A percentile compares a stretch with the other conserved stretches of the same genome.
Conservation (phyloP, 2,113 vertebrate species). For the Pachycephala philippinensis region DNA sequence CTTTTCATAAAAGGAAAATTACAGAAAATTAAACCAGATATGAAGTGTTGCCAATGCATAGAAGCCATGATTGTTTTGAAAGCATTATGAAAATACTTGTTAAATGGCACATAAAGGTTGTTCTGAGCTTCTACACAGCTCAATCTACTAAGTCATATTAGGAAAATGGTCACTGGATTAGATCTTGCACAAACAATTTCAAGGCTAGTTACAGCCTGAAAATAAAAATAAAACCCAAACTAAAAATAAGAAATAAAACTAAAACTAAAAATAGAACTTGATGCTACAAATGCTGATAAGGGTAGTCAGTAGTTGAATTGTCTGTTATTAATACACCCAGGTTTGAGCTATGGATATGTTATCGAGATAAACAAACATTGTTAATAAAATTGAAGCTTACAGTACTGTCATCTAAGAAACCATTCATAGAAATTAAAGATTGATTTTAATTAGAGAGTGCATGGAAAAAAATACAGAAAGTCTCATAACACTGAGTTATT, state of each 20-base stretch:
- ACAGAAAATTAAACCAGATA: background rate
- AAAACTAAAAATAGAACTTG: background rate
- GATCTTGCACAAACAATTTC: background rate
- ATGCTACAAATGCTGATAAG: background rate
- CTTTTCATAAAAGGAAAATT: background rate
- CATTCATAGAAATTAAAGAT: conserved; percentile 18
- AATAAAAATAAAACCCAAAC: background rate
- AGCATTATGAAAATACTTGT: background rate
- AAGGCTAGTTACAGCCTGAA: background rate
- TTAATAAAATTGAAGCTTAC: conserved; percentile 59
- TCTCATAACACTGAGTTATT: background rate
- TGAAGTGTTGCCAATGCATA: background rate
- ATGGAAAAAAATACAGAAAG: background rate
- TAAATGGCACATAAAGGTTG: background rate
- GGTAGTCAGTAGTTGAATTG: background rate
- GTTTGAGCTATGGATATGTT: background rate
- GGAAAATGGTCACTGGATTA: background rate
- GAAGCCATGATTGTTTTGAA: background rate
- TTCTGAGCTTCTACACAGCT: background rate
- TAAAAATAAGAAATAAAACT: background rate
- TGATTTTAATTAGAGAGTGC: conserved; percentile 21
- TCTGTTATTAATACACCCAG: conserved; percentile 22
- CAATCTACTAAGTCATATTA: background rate
- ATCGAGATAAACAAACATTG: conserved; percentile 34
- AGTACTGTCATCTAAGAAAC: conserved; percentile 14